Base-by-base conservation (phyloP, 2,797 vertebrate species). In the Falco concolor region DNA sequence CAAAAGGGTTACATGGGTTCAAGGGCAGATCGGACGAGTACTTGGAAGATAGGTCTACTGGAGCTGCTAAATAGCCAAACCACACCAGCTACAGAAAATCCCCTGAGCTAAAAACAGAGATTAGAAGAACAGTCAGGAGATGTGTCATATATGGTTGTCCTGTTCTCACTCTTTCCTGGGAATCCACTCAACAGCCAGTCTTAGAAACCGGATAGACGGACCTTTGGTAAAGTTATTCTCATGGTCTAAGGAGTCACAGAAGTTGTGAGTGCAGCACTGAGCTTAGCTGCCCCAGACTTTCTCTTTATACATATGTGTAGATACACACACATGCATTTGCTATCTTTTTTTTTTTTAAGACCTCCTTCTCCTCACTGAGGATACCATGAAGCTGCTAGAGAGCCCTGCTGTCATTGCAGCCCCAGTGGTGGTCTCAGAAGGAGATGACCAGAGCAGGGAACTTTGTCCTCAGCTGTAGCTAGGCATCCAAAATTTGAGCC, bases 61-160 rank as follows among this genome's bases (percentile, higher is more conserved):
- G 32, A 54, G 28, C 50, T 91, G 59, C 72, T 89, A 61, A 87
- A 86, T 7, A 81, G 65, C 49, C 83, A 88, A 86, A 92, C 57
- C 69, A 61, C 50, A 84, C 49, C 73, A 86, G 84, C 68, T 90
- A 78, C 50, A 90, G 77, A 93, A 95, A 88, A 91, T 86, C 49
- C 60, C 34, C 53, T 56, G 45, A 88, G 50, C 56, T 86, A 73
- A 76, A 94, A 89, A 3, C 61, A 45, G 70, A 87, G 54, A 57
- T 75, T 50, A 90, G 50, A 42, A 67, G 61, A 86, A 63, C 19
- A 74, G 73, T 80, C 52, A 67, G 69, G 53, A 94, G 47, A 83
- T 80, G 22, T 77, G 60, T 92, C 87, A 73, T 68, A 60, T 67
- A 84, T 50, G 63, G 50, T 38, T 87, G 59, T 63, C 59, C 57